phyloP scores from a whole-genome alignment of 2,888 invertebrate genomes.

The Resseliella maxima region DNA sequence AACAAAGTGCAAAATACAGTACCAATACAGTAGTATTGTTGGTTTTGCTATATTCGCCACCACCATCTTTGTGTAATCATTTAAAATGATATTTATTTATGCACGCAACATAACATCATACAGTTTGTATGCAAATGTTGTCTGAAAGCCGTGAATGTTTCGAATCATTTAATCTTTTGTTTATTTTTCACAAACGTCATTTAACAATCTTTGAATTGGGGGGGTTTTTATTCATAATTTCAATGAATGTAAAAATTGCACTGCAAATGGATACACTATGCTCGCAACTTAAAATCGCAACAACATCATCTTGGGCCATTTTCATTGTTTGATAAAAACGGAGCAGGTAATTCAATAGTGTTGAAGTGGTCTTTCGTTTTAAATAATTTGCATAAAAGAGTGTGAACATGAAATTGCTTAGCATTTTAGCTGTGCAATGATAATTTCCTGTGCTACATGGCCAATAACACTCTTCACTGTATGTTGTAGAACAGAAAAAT shows the following conservation, averaged over 20 bases:
- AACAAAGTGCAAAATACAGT: slow-evolving; percentile 7
- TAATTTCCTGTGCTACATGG: background rate
- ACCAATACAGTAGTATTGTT: too few species aligned
- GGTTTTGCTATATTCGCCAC: background rate
- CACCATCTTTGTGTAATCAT: background rate
- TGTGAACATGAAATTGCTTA: background rate
- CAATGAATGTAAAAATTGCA: background rate
- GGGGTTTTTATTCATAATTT: slow-evolving; percentile 23
- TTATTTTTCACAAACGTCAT: background rate
- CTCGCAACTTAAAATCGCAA: slow-evolving; percentile 10
- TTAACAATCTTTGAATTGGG: background rate
- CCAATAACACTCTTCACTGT: background rate
- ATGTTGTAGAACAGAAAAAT: background rate
- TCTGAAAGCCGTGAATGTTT: background rate
- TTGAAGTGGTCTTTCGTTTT: background rate
- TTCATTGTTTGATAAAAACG: background rate
- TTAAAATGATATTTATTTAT: slow-evolving; percentile 22
- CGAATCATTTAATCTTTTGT: slow-evolving; percentile 49
- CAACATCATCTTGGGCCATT: background rate
- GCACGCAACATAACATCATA: slow-evolving; percentile 25
- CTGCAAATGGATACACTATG: background rate
- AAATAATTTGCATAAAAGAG: background rate
- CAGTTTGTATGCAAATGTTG: slow-evolving; percentile 30
- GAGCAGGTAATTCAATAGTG: background rate
- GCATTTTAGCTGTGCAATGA: background rate